These are phyloP conservation scores for Recurvirostra avosetta DNA, from an alignment of 2,113 vertebrate species.

Conservation along the genomic window DNA sequence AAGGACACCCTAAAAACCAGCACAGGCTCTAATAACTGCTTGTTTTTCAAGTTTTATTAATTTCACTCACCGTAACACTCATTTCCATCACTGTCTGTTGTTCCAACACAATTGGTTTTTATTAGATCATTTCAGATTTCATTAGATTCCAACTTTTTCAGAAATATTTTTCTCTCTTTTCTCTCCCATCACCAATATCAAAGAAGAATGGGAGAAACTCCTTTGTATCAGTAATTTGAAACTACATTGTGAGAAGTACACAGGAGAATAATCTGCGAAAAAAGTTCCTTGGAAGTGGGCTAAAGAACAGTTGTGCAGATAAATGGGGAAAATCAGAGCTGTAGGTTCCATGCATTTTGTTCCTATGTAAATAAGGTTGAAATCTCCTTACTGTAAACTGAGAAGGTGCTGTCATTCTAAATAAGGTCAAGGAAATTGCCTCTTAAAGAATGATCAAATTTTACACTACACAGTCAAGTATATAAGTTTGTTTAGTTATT, in stretches of 20 bases:
- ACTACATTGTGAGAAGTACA: neutral
- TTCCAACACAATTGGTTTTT: accelerated
- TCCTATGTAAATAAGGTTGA: neutral
- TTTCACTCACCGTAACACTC: neutral
- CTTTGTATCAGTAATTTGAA: neutral
- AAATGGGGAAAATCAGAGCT: neutral
- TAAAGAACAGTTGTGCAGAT: neutral
- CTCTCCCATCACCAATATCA: neutral
- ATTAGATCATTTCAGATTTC: neutral
- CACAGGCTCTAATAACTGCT: neutral
- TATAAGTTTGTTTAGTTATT: neutral
- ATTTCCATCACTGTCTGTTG: neutral
- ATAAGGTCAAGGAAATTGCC: neutral
- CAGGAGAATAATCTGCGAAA: neutral
- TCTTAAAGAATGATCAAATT: neutral
- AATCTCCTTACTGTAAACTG: neutral
- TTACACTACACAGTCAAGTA: neutral
- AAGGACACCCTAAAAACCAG: neutral
- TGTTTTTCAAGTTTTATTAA: neutral
- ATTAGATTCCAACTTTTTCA: neutral
- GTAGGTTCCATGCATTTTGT: neutral
- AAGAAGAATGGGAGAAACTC: neutral
- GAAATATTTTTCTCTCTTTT: neutral
- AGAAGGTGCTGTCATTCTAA: neutral
- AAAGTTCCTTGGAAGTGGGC: accelerated